A percentile compares a stretch with the other conserved stretches of the same genome.
These are phyloP conservation scores for Meliscaeva auricollis DNA, from an alignment of 2,888 invertebrate genomes.

Conservation along the genomic window DNA sequence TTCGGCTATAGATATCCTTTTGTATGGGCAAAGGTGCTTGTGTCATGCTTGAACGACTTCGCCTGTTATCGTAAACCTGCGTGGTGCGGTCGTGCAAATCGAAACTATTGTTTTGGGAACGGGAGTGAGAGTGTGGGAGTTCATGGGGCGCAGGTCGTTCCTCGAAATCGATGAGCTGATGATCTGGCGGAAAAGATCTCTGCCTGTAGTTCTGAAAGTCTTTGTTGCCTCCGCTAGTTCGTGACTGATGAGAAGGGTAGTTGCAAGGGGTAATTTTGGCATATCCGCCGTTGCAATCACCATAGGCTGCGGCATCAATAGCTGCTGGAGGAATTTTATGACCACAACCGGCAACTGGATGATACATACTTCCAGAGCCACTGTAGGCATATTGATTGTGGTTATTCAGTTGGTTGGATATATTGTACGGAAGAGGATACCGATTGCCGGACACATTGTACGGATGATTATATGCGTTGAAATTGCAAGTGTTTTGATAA, in stretches of 20 bases:
- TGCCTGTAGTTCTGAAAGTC: conserved; percentile 78
- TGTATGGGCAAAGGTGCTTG: conserved; percentile 63
- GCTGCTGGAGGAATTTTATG: conserved; percentile 76
- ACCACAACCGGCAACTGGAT: conserved; percentile 57
- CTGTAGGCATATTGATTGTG: conserved; percentile 78
- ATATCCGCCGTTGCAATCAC: conserved; percentile 78
- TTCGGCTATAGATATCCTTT: conserved; percentile 63
- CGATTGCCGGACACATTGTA: conserved; percentile 84
- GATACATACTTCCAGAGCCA: conserved; percentile 72
- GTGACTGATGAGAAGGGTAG: conserved; percentile 75
- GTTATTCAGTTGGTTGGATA: conserved; percentile 82
- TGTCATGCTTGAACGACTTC: conserved; percentile 46
- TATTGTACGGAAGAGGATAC: conserved; percentile 83
- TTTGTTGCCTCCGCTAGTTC: conserved; percentile 63
- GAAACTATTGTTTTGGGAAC: conserved; percentile 77
- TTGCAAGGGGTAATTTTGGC: conserved; percentile 80
- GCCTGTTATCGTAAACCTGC: conserved; percentile 72
- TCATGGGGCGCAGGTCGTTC: conserved; percentile 81
- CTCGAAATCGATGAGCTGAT: conserved; percentile 82
- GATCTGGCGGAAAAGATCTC: conserved; percentile 80
- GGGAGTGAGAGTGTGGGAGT: conserved; percentile 77
- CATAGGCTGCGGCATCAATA: conserved; percentile 68
- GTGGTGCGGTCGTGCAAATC: conserved; percentile 78
- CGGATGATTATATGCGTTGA: conserved; percentile 79
- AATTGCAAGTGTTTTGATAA: conserved; percentile 78